Percentiles rank a stretch among this genome's conserved stretches.
These are phyloP conservation scores for Ptychochromis oligacanthus DNA, from an alignment of 2,113 vertebrate genomes.

Conservation along the genomic window DNA sequence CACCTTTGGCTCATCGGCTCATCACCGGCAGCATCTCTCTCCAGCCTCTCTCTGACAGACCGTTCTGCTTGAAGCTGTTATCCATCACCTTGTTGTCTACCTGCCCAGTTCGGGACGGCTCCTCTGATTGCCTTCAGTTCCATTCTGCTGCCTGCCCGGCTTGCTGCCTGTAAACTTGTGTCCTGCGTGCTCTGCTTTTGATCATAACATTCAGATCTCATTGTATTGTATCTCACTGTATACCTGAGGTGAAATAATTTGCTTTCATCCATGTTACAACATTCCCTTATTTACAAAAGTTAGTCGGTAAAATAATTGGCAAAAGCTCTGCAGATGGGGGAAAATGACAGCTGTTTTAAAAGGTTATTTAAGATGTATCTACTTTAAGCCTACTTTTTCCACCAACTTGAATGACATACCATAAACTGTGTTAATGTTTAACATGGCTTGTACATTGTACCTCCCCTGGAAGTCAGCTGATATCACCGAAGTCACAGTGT, in stretches of 20 bases:
- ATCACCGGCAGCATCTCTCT: background rate
- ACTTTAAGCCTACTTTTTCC: background rate
- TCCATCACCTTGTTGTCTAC: conserved; percentile 7
- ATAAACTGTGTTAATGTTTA: conserved; percentile 60
- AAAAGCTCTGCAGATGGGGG: background rate
- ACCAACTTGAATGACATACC: background rate
- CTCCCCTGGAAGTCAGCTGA: background rate
- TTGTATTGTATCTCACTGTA: background rate
- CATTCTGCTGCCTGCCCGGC: background rate
- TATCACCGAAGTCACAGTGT: background rate
- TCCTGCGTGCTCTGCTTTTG: background rate
- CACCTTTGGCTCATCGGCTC: conserved; percentile 3
- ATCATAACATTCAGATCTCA: background rate
- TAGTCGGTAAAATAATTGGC: background rate
- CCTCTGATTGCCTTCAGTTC: background rate
- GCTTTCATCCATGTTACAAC: background rate
- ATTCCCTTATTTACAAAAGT: background rate
- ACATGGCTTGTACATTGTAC: conserved; percentile 27
- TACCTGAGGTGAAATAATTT: background rate
- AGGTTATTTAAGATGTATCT: background rate
- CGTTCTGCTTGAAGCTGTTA: background rate
- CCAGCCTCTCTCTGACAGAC: background rate
- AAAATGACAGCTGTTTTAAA: background rate
- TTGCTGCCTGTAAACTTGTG: background rate
- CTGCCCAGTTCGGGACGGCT: background rate